Base-by-base conservation (phyloP, 2,113 vertebrate genomes). In the Chloropsis hardwickii region DNA sequence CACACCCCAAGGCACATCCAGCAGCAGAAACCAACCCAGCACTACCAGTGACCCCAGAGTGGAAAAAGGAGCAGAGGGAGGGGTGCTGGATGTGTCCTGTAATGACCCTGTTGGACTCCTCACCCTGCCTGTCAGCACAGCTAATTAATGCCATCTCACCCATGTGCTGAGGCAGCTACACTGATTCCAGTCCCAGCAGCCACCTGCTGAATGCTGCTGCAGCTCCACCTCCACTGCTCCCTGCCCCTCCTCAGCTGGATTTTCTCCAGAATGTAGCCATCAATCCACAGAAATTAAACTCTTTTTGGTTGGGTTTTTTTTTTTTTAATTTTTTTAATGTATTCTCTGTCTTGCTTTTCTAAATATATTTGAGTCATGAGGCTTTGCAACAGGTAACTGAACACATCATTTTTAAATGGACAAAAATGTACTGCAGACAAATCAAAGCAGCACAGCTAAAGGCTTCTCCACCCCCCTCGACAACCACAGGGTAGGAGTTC, bases 121-220 rank as follows among this genome's bases (percentile, higher is more conserved):
- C 51, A 90, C n/a, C 45, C 37, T 37, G 37, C 37, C 37, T 37
- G 37, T 37, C 51, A 62, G 39, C 39, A 69, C 37, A 65, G 50
- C 15, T 83, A 14, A 88, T 90, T 35, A 77, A 28, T 14, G 13
- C 37, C 39, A n/a, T 16, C 24, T 86, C 76, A 60, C 17, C 9
- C 5, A 5, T 0, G 18, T 12, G 29, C 2, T 44, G 50, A 14
- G 54, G n/a, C 27, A 61, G 40, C 33, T 15, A 1, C 2, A 1
- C n/a, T 12, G 10, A 12, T 54, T 45, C 51, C 69, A 74, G n/a
- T 37, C 3, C 50, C 47, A 81, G 51, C 29, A 50, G 33, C 37
- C 62, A 27, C 65, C 54, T 39, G n/a, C 35, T 84, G 39, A 13
- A 1, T 0, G 29, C 27, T 44, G 56, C 86, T 85, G 72, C 66